These are phyloP conservation scores for Gallinago undulata DNA, from an alignment of 2,113 vertebrate genomes.

Conservation along the genomic window DNA sequence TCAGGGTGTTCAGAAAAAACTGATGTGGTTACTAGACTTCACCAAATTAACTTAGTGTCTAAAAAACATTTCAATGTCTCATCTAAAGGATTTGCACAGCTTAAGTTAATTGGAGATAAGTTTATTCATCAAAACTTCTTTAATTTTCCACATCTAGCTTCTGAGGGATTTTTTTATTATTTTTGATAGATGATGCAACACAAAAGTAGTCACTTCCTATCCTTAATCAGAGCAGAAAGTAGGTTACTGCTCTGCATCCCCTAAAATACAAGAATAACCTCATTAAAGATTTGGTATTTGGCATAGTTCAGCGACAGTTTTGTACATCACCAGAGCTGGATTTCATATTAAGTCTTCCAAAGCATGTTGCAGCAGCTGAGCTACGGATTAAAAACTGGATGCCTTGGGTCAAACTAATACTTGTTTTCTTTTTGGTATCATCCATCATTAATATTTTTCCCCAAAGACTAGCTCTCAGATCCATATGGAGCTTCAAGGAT, in stretches of 20 bases:
- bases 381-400: not conserved
- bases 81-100: slow-evolving; percentile 12
- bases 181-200: slow-evolving; percentile 36
- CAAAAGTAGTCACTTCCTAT: slow-evolving; percentile 43
- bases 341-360: not conserved
- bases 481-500: not conserved
- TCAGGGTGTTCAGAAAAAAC: slow-evolving; percentile 34
- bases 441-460: not conserved
- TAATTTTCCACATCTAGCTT: slow-evolving; percentile 39
- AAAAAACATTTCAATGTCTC: slow-evolving; percentile 51
- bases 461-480: not conserved
- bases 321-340: not conserved
- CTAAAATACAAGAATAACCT: not conserved
- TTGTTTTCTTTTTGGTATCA: not conserved
- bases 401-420: not conserved
- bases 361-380: not conserved
- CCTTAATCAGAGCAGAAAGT: slow-evolving; percentile 53
- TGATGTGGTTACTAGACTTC: slow-evolving; percentile 35
- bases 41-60: slow-evolving; percentile 58
- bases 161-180: slow-evolving; percentile 1
- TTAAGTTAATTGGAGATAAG: slow-evolving; percentile 59
- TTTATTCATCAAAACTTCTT: slow-evolving; percentile 56
- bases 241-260: slow-evolving; percentile 48
- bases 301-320: not conserved
- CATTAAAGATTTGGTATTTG: slow-evolving; percentile 6